Base-by-base conservation (phyloP, 2,888 invertebrate species). In the Pyrgus malvae region DNA sequence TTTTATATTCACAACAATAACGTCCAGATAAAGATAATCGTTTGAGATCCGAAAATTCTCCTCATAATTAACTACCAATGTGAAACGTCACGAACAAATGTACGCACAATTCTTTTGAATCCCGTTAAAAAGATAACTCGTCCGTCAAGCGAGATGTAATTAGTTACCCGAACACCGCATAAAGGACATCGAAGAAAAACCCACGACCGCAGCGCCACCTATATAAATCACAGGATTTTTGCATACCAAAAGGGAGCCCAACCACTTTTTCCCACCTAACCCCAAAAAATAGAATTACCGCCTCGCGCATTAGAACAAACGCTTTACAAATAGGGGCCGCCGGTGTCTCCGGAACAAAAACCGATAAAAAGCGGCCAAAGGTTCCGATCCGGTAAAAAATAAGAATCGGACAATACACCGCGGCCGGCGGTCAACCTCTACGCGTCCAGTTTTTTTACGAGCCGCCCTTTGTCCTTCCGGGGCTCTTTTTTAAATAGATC, bases 401-500 rank as follows among this genome's bases (percentile, higher is more conserved):
- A 90, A 90, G 89, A 90, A 88, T 82, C 79, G 86, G 88, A 89
- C 89, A 90, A 90, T 83, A 83, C 72, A 65, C 46, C 65, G 77
- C 74, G 80, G 80, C 71, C 77, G 74, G 72, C 76, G 78, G 80
- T 77, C 74, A 74, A 76, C 82, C 84, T 86, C 80, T 85, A 82
- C 84, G 87, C 86, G 89, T 82, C 83, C 86, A 81, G 85, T 83
- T 85, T 90, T 88, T 89, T 87, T 85, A 84, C 80, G 83, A 83
- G 75, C 69, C 68, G 80, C 80, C 86, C 88, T 88, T 90, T 90
- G 88, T 88, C 87, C 89, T 87, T 90, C 85, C 88, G 87, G 82
- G 78, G 76, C 83, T 83, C 82, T 86, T 88, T 87, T 89, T 90
- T 89, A 90, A 90, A 90, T 89, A 89, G 89, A 90, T 90, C 89